Conservation (phyloP, 2,113 vertebrate species). For the Butorides virescens region DNA sequence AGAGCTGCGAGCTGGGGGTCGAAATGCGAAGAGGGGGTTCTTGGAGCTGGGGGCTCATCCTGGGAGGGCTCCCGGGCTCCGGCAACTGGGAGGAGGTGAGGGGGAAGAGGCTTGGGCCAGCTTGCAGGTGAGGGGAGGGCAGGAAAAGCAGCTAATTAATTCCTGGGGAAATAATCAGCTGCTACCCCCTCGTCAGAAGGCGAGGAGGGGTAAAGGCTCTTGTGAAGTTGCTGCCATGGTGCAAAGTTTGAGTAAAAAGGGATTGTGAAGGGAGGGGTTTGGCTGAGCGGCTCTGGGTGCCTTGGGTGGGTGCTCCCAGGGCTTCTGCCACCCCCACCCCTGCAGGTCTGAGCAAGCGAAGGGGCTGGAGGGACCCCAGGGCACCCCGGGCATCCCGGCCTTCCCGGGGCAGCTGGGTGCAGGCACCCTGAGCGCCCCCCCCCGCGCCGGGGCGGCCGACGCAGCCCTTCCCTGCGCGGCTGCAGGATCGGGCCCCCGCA, state of each 20-base stretch:
- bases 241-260: not conserved
- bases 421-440: not conserved
- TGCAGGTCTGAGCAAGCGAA: not conserved
- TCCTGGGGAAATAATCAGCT: not conserved
- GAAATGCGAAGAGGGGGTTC: not conserved
- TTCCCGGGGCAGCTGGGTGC: not conserved
- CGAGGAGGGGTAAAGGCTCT: not conserved
- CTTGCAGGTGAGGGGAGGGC: not conserved
- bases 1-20: not conserved
- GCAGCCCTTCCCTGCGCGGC: not conserved
- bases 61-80: not conserved
- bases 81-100: not conserved
- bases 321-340: fast-evolving
- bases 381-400: not conserved
- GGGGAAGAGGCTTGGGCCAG: not conserved
- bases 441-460: not conserved
- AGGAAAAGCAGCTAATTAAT: not conserved
- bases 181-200: not conserved
- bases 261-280: not conserved
- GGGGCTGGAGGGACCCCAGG: not conserved
- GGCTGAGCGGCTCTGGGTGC: not conserved
- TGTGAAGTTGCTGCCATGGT: not conserved
- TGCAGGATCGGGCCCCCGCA: not conserved
- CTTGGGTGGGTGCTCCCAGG: fast-evolving
- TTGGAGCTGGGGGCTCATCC: not conserved